phyloP scores from a whole-genome alignment of 1,140 invertebrate species.

The Spodoptera litura region DNA sequence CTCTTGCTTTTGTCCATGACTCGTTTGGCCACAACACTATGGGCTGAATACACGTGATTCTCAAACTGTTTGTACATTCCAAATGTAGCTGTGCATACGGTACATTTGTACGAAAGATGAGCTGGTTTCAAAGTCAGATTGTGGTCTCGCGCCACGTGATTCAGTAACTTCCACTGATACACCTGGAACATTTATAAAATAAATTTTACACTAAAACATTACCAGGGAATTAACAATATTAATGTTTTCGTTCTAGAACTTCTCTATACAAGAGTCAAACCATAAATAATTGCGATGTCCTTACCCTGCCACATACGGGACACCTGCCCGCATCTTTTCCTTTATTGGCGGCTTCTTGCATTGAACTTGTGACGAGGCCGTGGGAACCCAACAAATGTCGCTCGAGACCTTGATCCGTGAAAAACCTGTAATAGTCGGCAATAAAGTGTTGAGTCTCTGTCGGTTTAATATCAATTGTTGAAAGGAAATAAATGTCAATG shows the following conservation, averaged over 20 bases:
- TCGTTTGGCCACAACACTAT: slow-evolving; percentile 93
- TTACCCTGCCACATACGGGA: slow-evolving; percentile 96
- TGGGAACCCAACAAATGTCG: slow-evolving; percentile 97
- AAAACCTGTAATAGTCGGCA: slow-evolving; percentile 83
- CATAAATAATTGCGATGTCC: slow-evolving; percentile 51
- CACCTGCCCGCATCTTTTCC: slow-evolving; percentile 97
- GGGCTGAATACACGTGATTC: slow-evolving; percentile 96
- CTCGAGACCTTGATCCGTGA: slow-evolving; percentile 94
- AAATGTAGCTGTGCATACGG: slow-evolving; percentile 97
- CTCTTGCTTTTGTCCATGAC: slow-evolving; percentile 91
- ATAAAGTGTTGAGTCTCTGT: not conserved
- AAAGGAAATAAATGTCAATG: not conserved
- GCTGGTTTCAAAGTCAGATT: slow-evolving; percentile 96
- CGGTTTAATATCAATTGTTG: too few relatives aligned
- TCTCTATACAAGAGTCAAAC: too few relatives aligned
- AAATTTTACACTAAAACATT: too few relatives aligned
- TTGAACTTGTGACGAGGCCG: slow-evolving; percentile 97
- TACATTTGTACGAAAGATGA: slow-evolving; percentile 97
- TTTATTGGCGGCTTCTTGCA: slow-evolving; percentile 98
- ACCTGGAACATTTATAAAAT: slow-evolving; percentile 87
- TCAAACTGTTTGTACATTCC: slow-evolving; percentile 98
- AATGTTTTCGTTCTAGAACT: too few relatives aligned
- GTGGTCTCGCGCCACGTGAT: slow-evolving; percentile 96
- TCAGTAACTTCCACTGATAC: slow-evolving; percentile 96
- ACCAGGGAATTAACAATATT: too few relatives aligned